Base-by-base conservation (phyloP, 2,888 invertebrate species). In the Plutella xylostella region DNA sequence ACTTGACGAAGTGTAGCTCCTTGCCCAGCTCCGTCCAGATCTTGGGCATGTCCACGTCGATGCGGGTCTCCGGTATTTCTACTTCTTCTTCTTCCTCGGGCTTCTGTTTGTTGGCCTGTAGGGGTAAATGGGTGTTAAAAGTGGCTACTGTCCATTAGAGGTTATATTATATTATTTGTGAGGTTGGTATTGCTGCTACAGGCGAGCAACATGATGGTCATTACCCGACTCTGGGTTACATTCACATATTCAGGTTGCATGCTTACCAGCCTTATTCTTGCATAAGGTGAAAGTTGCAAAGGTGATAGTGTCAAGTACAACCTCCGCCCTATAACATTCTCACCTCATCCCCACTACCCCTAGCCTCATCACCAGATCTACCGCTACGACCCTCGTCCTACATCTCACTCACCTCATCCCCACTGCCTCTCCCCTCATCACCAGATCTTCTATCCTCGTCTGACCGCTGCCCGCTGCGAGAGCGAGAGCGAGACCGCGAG, bases 21-120 rank as follows among this genome's bases (percentile, higher is more conserved):
- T 90, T 90, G 43, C 97, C 97, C 1, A 98, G 84, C 74, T 97
- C 94, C 0, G 96, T 94, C 57, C 90, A 90, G 48, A 98, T 97
- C 76, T 96, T 92, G 1, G 98, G 98, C 71, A 98, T 97, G 82
- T 97, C 96, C 1, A 97, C 97, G 60, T 98, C 97, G 46, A 98
- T 98, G 54, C 96, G 86, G 0, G 97, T 97, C 76, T 98, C 98
- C 1, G 95, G 96, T 15, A 92, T 91, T 61, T 94, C 94, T 1
- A 89, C 89, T 61, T 93, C 93, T 43, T 88, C 87, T 56, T 90
- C 90, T 14, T 39, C 39, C 9, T 39, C 89, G 11, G 88, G 88
- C 45, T 89, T 89, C 2, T 80, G 80, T 17, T 86, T 85, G 21
- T 78, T 77, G 53, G 76, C 70, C 71, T 80, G 53, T 15, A 11